A percentile compares a stretch with the other conserved stretches of the same genome.
phyloP scores from a whole-genome alignment of 2,888 invertebrate genomes.

The Lithodes maja region DNA sequence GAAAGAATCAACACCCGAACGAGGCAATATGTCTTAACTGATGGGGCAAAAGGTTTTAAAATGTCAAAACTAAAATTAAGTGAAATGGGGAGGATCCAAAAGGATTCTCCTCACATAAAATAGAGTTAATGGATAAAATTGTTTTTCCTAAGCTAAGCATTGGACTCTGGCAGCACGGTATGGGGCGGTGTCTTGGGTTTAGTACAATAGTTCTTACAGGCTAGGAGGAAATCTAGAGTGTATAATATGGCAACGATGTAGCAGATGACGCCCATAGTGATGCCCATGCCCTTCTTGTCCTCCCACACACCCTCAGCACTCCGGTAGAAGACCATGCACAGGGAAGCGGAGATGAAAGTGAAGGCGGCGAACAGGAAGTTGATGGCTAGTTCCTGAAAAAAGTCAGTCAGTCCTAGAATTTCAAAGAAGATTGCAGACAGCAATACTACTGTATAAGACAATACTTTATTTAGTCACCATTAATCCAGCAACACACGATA shows the following conservation, averaged over 20 bases:
- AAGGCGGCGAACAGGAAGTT: slow-evolving; percentile 18
- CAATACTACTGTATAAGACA: too few species aligned
- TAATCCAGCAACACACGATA: too few species aligned
- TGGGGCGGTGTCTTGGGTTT: background rate
- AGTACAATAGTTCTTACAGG: slow-evolving; percentile 17
- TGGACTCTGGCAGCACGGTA: too few species aligned
- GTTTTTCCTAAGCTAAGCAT: too few species aligned
- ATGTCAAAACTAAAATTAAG: too few species aligned
- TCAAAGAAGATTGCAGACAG: background rate
- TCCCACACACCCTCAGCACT: background rate
- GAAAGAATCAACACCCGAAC: too few species aligned
- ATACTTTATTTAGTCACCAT: too few species aligned
- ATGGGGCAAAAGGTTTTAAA: too few species aligned
- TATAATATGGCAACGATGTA: slow-evolving; percentile 3
- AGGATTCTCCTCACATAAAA: too few species aligned
- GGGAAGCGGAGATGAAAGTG: slow-evolving; percentile 1
- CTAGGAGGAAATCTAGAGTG: background rate
- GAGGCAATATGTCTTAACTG: too few species aligned
- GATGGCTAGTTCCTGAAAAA: slow-evolving; percentile 13
- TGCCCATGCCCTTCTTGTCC: background rate
- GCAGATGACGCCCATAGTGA: slow-evolving; percentile 29
- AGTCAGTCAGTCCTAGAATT: background rate
- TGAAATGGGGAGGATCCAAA: too few species aligned
- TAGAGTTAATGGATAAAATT: too few species aligned
- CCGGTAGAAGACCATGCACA: slow-evolving; percentile 20